phyloP scores from a whole-genome alignment of 2,888 invertebrate species.

The Tenthredo amoena region DNA sequence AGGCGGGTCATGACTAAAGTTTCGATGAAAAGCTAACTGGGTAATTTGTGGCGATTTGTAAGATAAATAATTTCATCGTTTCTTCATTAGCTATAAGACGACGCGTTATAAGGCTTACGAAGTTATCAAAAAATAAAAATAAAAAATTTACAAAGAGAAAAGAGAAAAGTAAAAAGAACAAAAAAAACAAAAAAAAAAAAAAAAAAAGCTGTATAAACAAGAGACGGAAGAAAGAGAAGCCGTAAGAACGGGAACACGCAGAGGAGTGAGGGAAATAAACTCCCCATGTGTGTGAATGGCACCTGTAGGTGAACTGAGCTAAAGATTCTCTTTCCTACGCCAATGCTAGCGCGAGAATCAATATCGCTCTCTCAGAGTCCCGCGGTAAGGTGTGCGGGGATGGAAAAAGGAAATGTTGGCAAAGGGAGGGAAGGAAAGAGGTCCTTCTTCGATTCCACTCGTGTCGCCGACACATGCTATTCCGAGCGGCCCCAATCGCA shows the following conservation, averaged over 20 bases:
- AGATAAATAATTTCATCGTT: conserved; percentile 12
- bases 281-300: conserved; percentile 21
- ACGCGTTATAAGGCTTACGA: neutral
- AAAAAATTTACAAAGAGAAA: neutral
- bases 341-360: conserved; percentile 64
- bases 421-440: neutral
- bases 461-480: conserved; percentile 48
- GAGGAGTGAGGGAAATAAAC: neutral
- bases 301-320: conserved; percentile 39
- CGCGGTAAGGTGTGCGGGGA: conserved; percentile 6
- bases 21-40: conserved; percentile 38
- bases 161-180: neutral
- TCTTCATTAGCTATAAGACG: neutral
- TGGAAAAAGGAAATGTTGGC: neutral
- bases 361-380: conserved; percentile 62
- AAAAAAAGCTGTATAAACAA: neutral
- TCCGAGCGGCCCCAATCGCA: conserved; percentile 35
- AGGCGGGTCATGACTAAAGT: conserved; percentile 15
- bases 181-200: neutral
- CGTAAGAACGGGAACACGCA: conserved; percentile 9
- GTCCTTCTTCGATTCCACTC: conserved; percentile 46
- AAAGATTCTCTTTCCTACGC: conserved; percentile 32
- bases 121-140: conserved; percentile 4
- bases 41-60: conserved; percentile 37
- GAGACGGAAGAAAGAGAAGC: neutral